These are phyloP conservation scores for Coracopsis vasa DNA, from an alignment of 2,113 vertebrate species.

Conservation along the genomic window DNA sequence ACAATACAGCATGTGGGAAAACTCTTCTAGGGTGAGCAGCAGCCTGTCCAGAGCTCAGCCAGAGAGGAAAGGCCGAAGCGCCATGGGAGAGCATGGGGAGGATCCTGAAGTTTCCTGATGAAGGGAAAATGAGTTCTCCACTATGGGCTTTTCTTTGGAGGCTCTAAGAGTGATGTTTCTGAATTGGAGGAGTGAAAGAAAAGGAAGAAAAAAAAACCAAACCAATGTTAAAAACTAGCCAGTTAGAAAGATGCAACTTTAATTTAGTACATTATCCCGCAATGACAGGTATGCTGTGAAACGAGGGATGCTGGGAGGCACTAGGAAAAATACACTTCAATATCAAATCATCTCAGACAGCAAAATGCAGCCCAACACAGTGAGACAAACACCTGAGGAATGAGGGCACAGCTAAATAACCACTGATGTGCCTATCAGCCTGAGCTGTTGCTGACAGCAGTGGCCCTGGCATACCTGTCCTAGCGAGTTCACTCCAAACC, in stretches of 20 bases:
- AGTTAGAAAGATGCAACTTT: not conserved
- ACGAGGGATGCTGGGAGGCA: not conserved
- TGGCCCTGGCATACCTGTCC: too few species aligned
- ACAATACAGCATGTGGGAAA: slow-evolving; percentile 46
- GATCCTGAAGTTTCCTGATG: not conserved
- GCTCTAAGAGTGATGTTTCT: not conserved
- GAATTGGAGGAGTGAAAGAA: not conserved
- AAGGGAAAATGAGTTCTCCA: not conserved
- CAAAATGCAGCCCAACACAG: not conserved
- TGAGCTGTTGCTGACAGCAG: not conserved
- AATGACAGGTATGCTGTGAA: not conserved
- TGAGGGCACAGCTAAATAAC: not conserved
- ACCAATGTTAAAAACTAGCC: not conserved
- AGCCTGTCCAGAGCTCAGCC: not conserved
- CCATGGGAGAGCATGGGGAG: slow-evolving; percentile 14
- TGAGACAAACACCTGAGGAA: not conserved
- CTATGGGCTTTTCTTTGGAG: not conserved
- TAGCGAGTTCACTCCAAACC: not conserved
- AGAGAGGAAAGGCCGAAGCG: slow-evolving; percentile 22
- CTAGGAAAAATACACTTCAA: not conserved
- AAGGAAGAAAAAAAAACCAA: not conserved
- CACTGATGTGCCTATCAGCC: not conserved
- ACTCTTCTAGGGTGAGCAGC: not conserved
- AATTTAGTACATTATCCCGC: not conserved
- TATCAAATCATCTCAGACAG: not conserved